Evolutionary conservation across 2,888 invertebrate species (phyloP), one percentile per base, ranked within the genome.

Genomic region (Spicauda simplicius): DNA sequence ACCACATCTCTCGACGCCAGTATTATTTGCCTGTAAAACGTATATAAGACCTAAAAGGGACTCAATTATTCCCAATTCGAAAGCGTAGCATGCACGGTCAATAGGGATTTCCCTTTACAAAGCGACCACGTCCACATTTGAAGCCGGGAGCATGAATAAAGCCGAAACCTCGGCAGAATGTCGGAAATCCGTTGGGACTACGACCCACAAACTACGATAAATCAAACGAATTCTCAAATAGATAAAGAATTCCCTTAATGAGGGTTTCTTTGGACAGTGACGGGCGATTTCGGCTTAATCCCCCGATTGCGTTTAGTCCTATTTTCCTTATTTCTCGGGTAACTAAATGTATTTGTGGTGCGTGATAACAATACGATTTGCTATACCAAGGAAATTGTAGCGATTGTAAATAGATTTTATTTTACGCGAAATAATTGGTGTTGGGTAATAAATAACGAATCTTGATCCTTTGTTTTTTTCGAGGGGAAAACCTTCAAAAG

Each of bases 191-290:
- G 6, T 30, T 30, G 61, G 55, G 67, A 67, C 41, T 18, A 25
- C 41, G 18, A 14, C 30, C 50, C 48, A 64, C 63, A 56, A 55
- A 60, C 50, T 60, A 55, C 48, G 66, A 66, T 60, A 55, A 60
- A 66, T 66, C 66, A 60, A 65, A 11, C 16, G 55, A 30, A 55
- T 55, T 33, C 60, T 19, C 33, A 60, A 59, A 65, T 54, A 55
- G 55, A 66, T 60, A 66, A 50, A 60, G 66, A 50, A 60, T 66
- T 66, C 41, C 48, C 48, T 55, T 60, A 60, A 55, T 66, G 55
- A 60, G 45, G 60, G 66, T 55, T 60, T 60, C 66, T 33, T 60
- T 50, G 19, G 33, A 37, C 55, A 56, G 55, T 50, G 63, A 56
- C 56, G 50, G 48, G 48, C 33, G 64, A 37, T 57, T 60, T 55